Percentiles rank a stretch among this genome's conserved stretches.
These are phyloP conservation scores for Gortyna flavago DNA, from an alignment of 2,888 invertebrate genomes.

Conservation along the genomic window DNA sequence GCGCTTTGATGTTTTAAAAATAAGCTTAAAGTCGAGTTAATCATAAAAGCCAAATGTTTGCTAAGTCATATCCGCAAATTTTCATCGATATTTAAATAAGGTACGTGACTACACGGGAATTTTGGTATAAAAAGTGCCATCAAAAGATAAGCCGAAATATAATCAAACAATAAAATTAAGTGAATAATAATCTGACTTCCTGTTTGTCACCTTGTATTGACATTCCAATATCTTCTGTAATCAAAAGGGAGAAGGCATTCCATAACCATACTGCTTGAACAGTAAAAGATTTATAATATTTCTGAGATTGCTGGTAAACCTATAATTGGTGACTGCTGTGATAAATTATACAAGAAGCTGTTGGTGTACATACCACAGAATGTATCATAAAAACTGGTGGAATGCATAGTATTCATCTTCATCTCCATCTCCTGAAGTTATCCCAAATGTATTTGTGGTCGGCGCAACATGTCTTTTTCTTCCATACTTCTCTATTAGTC, in stretches of 20 bases:
- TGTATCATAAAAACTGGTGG: no score
- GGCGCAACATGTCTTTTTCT: no score
- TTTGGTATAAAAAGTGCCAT: conserved; percentile 32
- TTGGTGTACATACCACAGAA: no score
- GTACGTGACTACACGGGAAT: conserved; percentile 44
- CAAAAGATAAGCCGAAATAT: conserved; percentile 31
- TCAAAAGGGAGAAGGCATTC: neutral
- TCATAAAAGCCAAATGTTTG: conserved; percentile 54
- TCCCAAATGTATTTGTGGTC: no score
- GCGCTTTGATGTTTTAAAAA: conserved; percentile 47
- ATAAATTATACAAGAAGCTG: no score
- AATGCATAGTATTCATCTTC: no score
- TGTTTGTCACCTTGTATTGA: conserved; percentile 22
- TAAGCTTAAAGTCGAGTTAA: conserved; percentile 65
- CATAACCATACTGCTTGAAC: no score
- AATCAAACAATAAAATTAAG: conserved; percentile 29
- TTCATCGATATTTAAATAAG: conserved; percentile 43
- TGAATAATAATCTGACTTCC: conserved; percentile 18
- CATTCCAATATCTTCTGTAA: conserved; percentile 7
- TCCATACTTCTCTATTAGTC: no score
- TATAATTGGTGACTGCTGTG: no score
- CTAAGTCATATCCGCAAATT: conserved; percentile 45
- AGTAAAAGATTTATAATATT: no score
- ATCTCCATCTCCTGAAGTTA: no score
- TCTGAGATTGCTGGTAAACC: no score